Percentiles rank a stretch among this genome's conserved stretches.
phyloP scores from a whole-genome alignment of 64 coral and sea anemone genomes.

The Dendronephthya gigantea region DNA sequence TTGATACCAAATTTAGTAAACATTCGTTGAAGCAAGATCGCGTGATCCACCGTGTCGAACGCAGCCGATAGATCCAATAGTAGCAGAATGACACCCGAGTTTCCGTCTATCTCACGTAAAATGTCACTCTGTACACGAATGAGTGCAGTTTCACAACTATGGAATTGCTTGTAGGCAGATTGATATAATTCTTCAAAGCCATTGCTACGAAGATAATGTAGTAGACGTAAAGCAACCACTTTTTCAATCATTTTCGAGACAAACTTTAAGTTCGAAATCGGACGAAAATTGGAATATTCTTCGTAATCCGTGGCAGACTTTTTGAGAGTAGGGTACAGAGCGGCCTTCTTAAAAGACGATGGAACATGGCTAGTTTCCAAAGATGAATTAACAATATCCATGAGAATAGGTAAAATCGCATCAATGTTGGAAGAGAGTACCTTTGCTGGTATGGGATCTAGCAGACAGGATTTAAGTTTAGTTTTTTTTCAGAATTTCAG shows the following conservation, averaged over 20 bases:
- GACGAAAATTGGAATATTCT: background rate
- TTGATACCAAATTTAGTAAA: background rate
- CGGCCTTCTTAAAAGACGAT: background rate
- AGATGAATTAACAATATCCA: background rate
- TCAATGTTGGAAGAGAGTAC: background rate
- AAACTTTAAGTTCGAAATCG: background rate
- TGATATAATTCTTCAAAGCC: background rate
- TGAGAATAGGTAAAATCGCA: background rate
- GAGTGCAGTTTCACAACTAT: slow-evolving; percentile 1
- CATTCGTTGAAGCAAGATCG: background rate
- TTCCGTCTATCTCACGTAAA: background rate
- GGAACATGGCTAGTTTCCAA: background rate
- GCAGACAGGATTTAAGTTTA: background rate
- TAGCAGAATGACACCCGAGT: background rate
- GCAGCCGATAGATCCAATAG: background rate
- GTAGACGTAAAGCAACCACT: background rate
- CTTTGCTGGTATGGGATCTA: background rate
- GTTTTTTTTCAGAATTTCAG: background rate
- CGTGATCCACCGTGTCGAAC: background rate
- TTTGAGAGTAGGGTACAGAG: background rate
- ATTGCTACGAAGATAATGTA: background rate
- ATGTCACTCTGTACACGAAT: slow-evolving; percentile 12
- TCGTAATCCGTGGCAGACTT: background rate
- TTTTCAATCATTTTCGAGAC: background rate
- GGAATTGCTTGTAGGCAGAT: background rate